phyloP scores from a whole-genome alignment of 1,140 invertebrate species.

The Plectrocnemia conspersa region DNA sequence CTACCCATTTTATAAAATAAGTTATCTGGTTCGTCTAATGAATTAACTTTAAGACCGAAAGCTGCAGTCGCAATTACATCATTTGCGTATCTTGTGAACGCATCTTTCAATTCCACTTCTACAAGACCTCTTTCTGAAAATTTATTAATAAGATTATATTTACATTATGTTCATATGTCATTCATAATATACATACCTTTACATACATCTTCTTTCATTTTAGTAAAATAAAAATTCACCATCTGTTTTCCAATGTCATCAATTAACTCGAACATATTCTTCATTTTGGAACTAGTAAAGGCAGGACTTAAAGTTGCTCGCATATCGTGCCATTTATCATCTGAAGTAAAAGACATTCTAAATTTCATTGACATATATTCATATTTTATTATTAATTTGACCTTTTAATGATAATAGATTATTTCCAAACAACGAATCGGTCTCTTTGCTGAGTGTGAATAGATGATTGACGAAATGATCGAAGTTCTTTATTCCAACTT shows the following conservation, averaged over 20 bases:
- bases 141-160: neutral
- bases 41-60: conserved; percentile 47
- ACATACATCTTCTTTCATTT: neutral
- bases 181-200: neutral
- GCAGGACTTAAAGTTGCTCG: conserved; percentile 39
- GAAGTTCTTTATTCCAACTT: conserved; percentile 60
- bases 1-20: conserved; percentile 46
- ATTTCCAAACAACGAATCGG: conserved; percentile 53
- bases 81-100: conserved; percentile 44
- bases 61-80: conserved; percentile 48
- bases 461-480: conserved; percentile 59
- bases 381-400: conserved; percentile 25
- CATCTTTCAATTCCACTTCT: conserved; percentile 40
- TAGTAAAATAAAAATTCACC: no score
- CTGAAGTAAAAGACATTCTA: conserved; percentile 11
- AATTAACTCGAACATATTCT: no score
- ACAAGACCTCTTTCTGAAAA: conserved; percentile 10
- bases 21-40: conserved; percentile 43
- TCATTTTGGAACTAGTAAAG: conserved; percentile 46
- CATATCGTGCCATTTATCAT: conserved; percentile 43
- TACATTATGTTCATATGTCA: neutral
- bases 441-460: conserved; percentile 42
- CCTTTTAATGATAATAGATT: conserved; percentile 53
- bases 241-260: no score
- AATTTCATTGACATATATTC: neutral